phyloP scores from a whole-genome alignment of 2,113 vertebrate species.

The Lampris incognitus region DNA sequence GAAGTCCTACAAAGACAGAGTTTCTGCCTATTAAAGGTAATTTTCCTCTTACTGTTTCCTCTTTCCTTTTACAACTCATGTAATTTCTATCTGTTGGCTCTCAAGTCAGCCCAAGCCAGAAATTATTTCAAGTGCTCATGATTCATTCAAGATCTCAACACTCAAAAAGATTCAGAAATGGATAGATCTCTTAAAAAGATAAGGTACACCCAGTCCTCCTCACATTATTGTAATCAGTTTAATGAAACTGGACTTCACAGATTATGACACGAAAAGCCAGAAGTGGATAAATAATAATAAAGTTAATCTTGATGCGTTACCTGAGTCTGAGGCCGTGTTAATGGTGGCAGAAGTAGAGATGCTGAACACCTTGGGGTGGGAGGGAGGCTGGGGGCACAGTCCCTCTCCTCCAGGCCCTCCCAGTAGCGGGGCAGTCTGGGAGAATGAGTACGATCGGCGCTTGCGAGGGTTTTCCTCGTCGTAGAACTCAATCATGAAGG shows the following conservation, averaged over 20 bases:
- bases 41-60: no score
- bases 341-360: constrained; percentile 74
- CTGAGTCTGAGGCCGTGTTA: constrained; percentile 63
- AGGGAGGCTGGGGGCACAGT: constrained; percentile 85
- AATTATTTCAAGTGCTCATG: no score
- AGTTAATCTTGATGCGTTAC: constrained; percentile 34
- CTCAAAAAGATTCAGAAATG: no score
- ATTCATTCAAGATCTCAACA: no score
- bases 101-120: no score
- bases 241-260: no score
- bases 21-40: no score
- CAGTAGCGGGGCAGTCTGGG: constrained; percentile 86
- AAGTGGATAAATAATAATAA: not conserved
- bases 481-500: constrained; percentile 95
- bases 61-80: no score
- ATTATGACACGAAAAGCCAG: not conserved
- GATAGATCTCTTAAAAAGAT: no score
- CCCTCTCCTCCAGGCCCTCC: constrained; percentile 83
- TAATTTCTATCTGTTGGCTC: no score
- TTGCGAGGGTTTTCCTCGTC: constrained; percentile 93
- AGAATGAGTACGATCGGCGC: constrained; percentile 93
- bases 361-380: constrained; percentile 83
- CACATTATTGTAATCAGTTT: no score
- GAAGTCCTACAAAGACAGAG: not conserved
- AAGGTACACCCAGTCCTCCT: no score